Evolutionary conservation across 2,113 vertebrate genomes (phyloP).

Genomic region (Lagopus leucura): DNA sequence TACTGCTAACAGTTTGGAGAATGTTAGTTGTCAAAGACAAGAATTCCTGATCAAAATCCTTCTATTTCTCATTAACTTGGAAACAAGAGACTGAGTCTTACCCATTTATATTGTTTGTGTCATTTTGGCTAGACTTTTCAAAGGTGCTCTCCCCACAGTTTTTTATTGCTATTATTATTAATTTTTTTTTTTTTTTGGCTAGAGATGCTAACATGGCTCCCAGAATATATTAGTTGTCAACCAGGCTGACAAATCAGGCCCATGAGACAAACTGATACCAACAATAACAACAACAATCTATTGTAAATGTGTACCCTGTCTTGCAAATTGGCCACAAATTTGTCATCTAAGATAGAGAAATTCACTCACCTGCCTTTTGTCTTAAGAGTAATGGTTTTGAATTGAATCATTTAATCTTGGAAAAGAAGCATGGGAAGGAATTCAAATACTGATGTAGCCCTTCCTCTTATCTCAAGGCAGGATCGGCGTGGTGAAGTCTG

Average conservation of each 20-base stretch:
- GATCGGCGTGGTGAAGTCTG: not conserved
- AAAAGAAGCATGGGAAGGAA: not conserved
- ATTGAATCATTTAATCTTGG: not conserved
- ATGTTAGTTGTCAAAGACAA: not conserved
- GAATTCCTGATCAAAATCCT: not conserved
- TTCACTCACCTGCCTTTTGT: not conserved
- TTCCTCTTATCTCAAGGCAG: not conserved
- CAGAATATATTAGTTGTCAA: not conserved
- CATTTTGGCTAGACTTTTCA: not conserved
- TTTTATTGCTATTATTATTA: not conserved
- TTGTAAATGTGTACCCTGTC: not conserved
- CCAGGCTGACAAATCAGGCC: not conserved
- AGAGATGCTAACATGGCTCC: not conserved
- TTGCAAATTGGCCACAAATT: not conserved
- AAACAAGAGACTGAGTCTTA: not conserved
- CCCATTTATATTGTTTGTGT: not conserved
- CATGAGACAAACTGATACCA: not conserved
- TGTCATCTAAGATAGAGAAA: not conserved
- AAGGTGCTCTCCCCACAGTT: not conserved
- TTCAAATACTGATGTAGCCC: not conserved
- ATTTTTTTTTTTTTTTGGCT: not conserved
- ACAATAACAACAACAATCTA: not conserved
- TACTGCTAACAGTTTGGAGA: not conserved
- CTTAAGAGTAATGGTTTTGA: not conserved
- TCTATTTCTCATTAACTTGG: not conserved